Conservation (phyloP, 2,113 vertebrate genomes). For the Dasyprocta punctata region DNA sequence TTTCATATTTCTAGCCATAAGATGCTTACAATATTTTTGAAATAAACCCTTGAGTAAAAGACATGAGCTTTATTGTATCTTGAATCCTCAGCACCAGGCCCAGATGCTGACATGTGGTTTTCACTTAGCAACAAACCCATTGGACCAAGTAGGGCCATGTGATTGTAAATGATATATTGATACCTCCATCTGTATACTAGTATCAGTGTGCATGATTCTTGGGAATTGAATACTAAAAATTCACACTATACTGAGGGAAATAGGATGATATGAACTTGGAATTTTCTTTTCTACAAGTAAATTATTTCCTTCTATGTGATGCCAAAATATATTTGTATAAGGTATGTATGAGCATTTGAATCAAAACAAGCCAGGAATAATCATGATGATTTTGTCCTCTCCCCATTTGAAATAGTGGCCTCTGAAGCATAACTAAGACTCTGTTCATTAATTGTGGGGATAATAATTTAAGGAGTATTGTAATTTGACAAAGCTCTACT, state of each 20-base stretch:
- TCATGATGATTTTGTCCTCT: too few relatives aligned
- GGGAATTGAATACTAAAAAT: not conserved
- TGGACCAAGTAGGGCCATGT: not conserved
- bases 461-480: not conserved
- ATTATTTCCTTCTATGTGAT: not conserved
- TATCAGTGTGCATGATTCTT: not conserved
- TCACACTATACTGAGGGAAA: not conserved
- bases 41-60: not conserved
- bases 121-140: not conserved
- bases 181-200: not conserved
- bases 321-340: not conserved
- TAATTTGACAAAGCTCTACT: not conserved
- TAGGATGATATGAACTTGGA: not conserved
- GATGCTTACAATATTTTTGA: not conserved
- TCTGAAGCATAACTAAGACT: not conserved
- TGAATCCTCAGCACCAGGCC: not conserved
- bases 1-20: slow-evolving; percentile 23
- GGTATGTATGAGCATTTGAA: not conserved
- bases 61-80: not conserved
- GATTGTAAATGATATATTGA: not conserved
- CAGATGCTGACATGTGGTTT: not conserved
- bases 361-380: too few relatives aligned
- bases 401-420: not conserved
- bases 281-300: not conserved
- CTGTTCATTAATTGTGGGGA: not conserved